Evolutionary conservation across 2,797 vertebrate species (phyloP), one percentile per base, ranked within the genome.

Genomic region (Mastacembelus armatus): DNA sequence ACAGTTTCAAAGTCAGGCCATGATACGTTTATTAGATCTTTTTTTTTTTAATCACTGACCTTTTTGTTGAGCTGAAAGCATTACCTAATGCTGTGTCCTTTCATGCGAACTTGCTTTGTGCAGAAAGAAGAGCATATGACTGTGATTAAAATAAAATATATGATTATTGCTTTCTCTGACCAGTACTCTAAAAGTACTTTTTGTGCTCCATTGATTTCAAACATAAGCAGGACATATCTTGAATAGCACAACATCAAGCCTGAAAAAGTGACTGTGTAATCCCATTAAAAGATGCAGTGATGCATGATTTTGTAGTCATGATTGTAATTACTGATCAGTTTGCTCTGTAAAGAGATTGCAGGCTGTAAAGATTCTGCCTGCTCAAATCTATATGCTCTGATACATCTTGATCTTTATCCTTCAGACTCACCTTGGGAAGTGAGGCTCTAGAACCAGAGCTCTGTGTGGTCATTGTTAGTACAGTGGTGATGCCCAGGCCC

Each of bases 381-480:
- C 24, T 21, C 22, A 59, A 32, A 44, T 29, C 10, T 12, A 18
- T 5, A 61, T 40, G 9, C 3, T n/a, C 11, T 47, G 0, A 24
- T 5, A 38, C 2, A 49, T 9, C 9, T 39, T 22, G 0, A 4
- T 55, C 36, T 39, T 3, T 4, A 18, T 8, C 35, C 18, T 26
- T 16, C 11, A 44, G 26, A 56, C 91, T 88, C 78, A 97, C 96
- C 95, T 98, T 98, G 57, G 96, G 96, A 84, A 98, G 91, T n/a
- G 96, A 97, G 27, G 96, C 96, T 30, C 96, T 92, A 14, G 96
- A 98, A 18, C 96, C 96, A 0, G 96, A 97, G 32, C 96, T 98
- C 91, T 98, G 96, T 0, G 96, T 98, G 55, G 96, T 98, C 96
- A 98, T 97, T 0, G 96, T 98, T 74, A 98, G 95, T 55, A 98